These are phyloP conservation scores for Rhinoderma darwinii DNA, from an alignment of 2,113 vertebrate genomes.

Conservation along the genomic window DNA sequence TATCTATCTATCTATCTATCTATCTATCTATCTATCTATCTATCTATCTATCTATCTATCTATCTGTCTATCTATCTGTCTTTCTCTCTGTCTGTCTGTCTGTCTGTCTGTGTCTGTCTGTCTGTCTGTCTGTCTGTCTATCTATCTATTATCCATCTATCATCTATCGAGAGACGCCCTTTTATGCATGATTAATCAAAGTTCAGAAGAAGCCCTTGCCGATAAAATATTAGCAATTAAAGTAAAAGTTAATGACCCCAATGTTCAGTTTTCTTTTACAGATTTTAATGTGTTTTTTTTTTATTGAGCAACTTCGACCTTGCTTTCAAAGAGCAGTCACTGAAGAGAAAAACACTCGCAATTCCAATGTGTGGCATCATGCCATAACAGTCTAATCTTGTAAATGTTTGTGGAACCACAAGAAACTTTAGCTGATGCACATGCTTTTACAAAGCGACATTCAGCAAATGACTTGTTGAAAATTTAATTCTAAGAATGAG, in stretches of 20 bases:
- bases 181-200: neutral
- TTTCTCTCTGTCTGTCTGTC: no score
- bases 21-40: no score
- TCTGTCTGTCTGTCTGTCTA: no score
- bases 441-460: conserved; percentile 70
- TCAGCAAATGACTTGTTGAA: conserved; percentile 82
- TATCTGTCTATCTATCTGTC: no score
- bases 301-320: conserved; percentile 15
- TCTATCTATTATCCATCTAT: no score
- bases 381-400: conserved; percentile 73
- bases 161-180: no score
- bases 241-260: neutral
- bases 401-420: conserved; percentile 75
- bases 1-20: no score
- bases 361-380: conserved; percentile 63
- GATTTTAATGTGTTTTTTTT: neutral
- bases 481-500: conserved; percentile 84
- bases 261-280: neutral
- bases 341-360: conserved; percentile 64
- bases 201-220: neutral
- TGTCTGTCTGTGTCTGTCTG: no score
- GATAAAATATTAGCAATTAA: neutral
- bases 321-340: neutral
- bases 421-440: conserved; percentile 74
- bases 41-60: no score